phyloP scores from a whole-genome alignment of 2,888 invertebrate genomes.

The Melinaea menophilus region DNA sequence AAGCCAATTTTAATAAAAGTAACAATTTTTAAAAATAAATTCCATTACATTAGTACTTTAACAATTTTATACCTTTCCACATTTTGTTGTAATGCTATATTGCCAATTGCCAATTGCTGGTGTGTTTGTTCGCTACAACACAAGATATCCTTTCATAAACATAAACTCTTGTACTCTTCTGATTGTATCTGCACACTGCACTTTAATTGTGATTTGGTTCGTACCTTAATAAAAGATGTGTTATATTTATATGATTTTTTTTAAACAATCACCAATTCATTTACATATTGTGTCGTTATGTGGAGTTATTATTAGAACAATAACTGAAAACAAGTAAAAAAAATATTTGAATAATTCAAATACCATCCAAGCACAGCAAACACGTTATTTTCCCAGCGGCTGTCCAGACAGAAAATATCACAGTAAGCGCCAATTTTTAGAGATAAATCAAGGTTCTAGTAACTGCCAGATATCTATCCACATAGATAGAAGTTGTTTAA shows the following conservation, averaged over 20 bases:
- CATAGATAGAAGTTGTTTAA: slow-evolving; percentile 94
- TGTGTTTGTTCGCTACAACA: slow-evolving; percentile 88
- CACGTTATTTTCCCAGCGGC: slow-evolving; percentile 94
- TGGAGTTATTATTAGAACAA: too few relatives aligned
- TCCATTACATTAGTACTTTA: too few relatives aligned
- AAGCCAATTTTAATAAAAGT: too few relatives aligned
- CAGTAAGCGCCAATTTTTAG: slow-evolving; percentile 87
- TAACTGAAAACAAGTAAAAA: neutral
- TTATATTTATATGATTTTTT: too few relatives aligned
- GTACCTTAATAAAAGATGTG: slow-evolving; percentile 73
- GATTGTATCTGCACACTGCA: slow-evolving; percentile 90
- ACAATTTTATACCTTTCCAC: slow-evolving; percentile 61
- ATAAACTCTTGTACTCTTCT: slow-evolving; percentile 96
- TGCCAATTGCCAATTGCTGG: slow-evolving; percentile 78
- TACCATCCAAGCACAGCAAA: slow-evolving; percentile 95
- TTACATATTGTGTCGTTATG: too few relatives aligned
- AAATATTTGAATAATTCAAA: slow-evolving; percentile 44
- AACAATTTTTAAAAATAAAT: too few relatives aligned
- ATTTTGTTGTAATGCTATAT: slow-evolving; percentile 76
- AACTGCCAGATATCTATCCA: slow-evolving; percentile 94
- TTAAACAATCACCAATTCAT: too few relatives aligned
- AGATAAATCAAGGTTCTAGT: slow-evolving; percentile 96
- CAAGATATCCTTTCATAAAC: slow-evolving; percentile 94
- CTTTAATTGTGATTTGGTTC: slow-evolving; percentile 83
- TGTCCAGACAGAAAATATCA: slow-evolving; percentile 95